Evolutionary conservation across 1,140 invertebrate genomes (phyloP), one percentile per base, ranked within the genome.

Genomic region (Wasmannia auropunctata): DNA sequence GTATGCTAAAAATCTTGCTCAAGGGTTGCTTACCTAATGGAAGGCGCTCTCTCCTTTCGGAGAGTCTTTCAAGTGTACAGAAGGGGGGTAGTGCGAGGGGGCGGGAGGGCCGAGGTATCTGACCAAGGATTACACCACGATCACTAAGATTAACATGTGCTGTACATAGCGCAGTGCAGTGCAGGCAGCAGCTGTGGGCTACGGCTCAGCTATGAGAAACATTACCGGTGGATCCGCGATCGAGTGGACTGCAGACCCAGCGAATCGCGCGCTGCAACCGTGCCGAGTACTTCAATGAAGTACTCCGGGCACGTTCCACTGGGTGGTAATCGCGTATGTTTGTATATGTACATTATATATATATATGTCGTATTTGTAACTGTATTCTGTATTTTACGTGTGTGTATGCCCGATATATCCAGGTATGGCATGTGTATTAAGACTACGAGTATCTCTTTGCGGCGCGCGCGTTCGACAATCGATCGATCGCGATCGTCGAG

Each of bases 91-190:
- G n/a, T 65, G 25, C 14, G 11, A 2, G 22, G 34, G n/a, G n/a
- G 2, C 4, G 25, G n/a, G n/a, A n/a, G n/a, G n/a, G n/a, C n/a
- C 3, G 14, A 22, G 40, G 16, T 69, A 25, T 87, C 76, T 75
- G 75, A 91, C 90, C 92, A 94, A 88, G 91, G 91, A 93, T 93
- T 87, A 94, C 92, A 93, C 91, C 91, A 93, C 88, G 69, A 89
- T 89, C 86, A 93, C 93, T 94, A 94, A 92, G 81, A 92, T 91
- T 91, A 94, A 93, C 87, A 83, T 92, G 93, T 95, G 93, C 94
- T 95, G 91, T 95, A 95, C 93, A 95, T 94, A 94, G 94, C 94
- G 94, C 92, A 94, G 93, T 95, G 94, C 94, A 94, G 92, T 95
- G 94, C 94, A 95, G 91, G 94, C 93, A 93, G 93, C 93, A 94